phyloP scores from a whole-genome alignment of 2,888 invertebrate species.

The Tineola bisselliella region DNA sequence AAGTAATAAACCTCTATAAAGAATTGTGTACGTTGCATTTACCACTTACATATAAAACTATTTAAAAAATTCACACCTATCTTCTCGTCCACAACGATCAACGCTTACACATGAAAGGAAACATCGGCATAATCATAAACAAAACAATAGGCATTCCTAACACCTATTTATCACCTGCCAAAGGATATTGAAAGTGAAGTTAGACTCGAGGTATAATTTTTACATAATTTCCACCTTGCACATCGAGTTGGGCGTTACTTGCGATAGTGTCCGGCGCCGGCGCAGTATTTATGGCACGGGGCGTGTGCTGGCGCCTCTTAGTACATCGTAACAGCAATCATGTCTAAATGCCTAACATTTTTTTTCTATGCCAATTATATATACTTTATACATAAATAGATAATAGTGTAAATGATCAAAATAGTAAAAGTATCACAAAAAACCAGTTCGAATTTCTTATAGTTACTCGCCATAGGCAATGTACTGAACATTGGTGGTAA shows the following conservation, averaged over 20 bases:
- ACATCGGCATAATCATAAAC: background rate
- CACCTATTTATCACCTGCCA: constrained; percentile 3
- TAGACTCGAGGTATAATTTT: constrained; percentile 2
- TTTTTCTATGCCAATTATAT: background rate
- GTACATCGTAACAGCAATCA: constrained; percentile 6
- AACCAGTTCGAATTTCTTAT: too few relatives aligned
- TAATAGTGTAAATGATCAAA: too few relatives aligned
- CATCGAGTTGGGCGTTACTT: background rate
- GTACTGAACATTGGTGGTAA: too few relatives aligned
- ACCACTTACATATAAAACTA: too few relatives aligned
- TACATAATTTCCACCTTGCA: constrained; percentile 2
- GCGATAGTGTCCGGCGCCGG: constrained; percentile 23
- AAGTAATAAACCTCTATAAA: too few relatives aligned
- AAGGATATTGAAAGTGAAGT: constrained; percentile 3
- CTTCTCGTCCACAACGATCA: too few relatives aligned
- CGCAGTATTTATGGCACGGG: constrained; percentile 29
- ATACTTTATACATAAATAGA: too few relatives aligned
- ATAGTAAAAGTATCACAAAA: too few relatives aligned
- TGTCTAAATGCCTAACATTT: constrained; percentile 6
- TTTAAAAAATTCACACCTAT: too few relatives aligned
- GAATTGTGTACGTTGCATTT: too few relatives aligned
- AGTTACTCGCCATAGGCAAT: too few relatives aligned
- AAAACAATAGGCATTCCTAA: background rate
- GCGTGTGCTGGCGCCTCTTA: constrained; percentile 10
- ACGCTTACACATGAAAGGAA: background rate